phyloP scores from a whole-genome alignment of 2,113 vertebrate species.

The Coreoperca whiteheadi region DNA sequence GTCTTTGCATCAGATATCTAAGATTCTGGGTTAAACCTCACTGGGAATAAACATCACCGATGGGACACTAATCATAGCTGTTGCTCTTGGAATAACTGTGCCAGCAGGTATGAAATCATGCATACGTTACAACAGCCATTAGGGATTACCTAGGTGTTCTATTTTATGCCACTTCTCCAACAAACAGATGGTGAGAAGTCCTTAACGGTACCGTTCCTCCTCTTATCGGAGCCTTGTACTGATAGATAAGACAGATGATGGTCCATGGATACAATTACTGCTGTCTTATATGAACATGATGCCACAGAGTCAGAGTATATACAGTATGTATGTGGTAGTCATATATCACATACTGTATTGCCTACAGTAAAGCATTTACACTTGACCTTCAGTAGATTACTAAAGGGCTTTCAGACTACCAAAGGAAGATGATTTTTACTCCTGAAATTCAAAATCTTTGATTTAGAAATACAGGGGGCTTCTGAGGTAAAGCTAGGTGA shows the following conservation, averaged over 20 bases:
- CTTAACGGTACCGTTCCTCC: conserved; percentile 48
- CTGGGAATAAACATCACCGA: conserved; percentile 70
- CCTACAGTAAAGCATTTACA: conserved; percentile 7
- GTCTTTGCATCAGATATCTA: conserved; percentile 58
- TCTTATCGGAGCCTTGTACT: conserved; percentile 53
- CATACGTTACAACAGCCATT: conserved; percentile 78
- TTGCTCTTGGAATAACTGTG: conserved; percentile 80
- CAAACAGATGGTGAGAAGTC: conserved; percentile 60
- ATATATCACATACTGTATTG: conserved; percentile 11
- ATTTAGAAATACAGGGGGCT: neutral
- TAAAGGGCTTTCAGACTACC: neutral
- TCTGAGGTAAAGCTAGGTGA: neutral
- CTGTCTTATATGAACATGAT: conserved; percentile 25
- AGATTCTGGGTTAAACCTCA: conserved; percentile 61
- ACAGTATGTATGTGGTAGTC: conserved; percentile 18
- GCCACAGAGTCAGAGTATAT: conserved; percentile 5
- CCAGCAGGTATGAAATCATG: conserved; percentile 81
- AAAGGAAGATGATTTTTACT: conserved; percentile 7
- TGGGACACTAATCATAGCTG: conserved; percentile 76
- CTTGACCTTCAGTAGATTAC: neutral
- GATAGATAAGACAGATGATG: conserved; percentile 46
- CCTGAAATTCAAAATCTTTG: neutral
- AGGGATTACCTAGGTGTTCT: conserved; percentile 79
- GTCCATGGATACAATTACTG: conserved; percentile 41
- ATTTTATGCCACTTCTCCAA: conserved; percentile 64